phyloP scores from a whole-genome alignment of 2,113 vertebrate species.

The Lontra canadensis region DNA sequence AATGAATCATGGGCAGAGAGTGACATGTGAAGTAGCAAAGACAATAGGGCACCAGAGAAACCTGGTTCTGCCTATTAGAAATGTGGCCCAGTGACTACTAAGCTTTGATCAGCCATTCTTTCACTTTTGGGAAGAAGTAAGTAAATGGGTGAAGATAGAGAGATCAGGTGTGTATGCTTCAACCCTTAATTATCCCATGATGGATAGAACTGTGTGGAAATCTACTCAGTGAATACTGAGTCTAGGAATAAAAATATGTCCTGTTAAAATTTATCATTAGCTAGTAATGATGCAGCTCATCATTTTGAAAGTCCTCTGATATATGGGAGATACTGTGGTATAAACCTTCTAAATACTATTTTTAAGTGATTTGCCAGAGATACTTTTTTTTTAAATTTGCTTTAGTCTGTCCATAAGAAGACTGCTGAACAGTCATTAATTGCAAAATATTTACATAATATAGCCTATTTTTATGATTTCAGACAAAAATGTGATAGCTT shows the following conservation, averaged over 20 bases:
- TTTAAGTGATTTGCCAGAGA: neutral
- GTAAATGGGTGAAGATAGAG: neutral
- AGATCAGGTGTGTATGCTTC: neutral
- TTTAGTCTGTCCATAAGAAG: neutral
- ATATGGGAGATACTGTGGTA: neutral
- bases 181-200: neutral
- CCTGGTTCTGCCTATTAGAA: neutral
- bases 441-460: neutral
- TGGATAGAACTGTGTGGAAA: neutral
- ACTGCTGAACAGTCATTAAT: neutral
- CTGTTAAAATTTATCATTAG: neutral
- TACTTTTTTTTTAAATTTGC: constrained; percentile 48
- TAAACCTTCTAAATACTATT: neutral
- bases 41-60: neutral
- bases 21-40: neutral
- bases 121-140: neutral
- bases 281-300: neutral
- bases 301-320: neutral
- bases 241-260: neutral
- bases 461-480: neutral
- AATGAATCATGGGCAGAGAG: neutral
- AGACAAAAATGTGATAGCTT: neutral
- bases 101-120: neutral
- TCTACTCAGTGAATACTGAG: neutral
- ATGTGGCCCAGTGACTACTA: neutral